Evolutionary conservation across 2,113 vertebrate genomes (phyloP), one percentile per base, ranked within the genome.

Genomic region (Ammospiza caudacuta): DNA sequence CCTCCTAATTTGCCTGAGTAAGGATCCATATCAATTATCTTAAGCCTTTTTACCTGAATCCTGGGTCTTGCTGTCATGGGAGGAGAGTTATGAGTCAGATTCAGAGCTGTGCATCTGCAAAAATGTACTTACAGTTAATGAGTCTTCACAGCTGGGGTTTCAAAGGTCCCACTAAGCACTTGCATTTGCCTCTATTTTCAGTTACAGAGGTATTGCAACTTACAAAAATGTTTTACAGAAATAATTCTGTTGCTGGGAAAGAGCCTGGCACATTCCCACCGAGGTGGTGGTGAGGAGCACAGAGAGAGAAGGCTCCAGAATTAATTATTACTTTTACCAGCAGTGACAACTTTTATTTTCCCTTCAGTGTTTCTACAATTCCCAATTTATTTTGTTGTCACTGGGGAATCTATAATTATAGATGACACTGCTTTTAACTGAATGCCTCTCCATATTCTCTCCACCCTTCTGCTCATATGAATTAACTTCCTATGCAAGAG

Each of bases 61-160:
- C 63, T 1, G 5, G 77, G 52, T 67, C 92, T 93, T 1, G 2
- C 85, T 93, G 79, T 92, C 92, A 94, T 15, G 90, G 68, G 90
- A 91, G 25, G 55, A 83, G 78, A 90, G 52, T 83, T 87, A 70
- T 77, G 93, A 97, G 92, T 96, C 92, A 93, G 83, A 86, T 90
- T 88, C 78, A 79, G 84, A 86, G 57, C 88, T 83, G 95, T 91
- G 86, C 83, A 68, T 96, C 83, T 94, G 82, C 63, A 72, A 75
- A 91, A 90, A 94, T 92, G 89, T 94, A n/a, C 93, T 92, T 95
- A 89, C 66, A 90, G 70, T 92, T 95, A 94, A 95, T 94, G 91
- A 94, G 46, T 78, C 89, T 89, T 95, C 87, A 84, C 96, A 95
- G 91, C 84, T 96, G 94, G 87, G 84, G 87, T 87, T 96, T 92